Conservation (phyloP, 2,888 invertebrate genomes). For the Drosophila kuntzei region DNA sequence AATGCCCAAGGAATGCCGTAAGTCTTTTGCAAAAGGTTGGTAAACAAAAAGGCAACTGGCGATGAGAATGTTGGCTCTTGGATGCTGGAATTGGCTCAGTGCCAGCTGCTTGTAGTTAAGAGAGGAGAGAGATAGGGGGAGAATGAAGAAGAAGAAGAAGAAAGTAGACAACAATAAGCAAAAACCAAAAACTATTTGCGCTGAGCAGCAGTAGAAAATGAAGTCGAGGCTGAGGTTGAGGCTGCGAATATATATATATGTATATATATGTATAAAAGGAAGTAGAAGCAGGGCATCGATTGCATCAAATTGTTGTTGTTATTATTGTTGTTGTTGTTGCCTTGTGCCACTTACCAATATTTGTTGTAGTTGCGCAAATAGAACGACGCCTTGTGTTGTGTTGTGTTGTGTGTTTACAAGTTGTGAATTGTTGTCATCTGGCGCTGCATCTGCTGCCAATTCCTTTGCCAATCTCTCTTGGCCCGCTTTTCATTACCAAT, state of each 20-base stretch:
- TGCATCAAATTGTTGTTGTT: conserved; percentile 31
- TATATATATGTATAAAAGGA: conserved; percentile 7
- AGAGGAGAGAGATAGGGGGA: too few species aligned
- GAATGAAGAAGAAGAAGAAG: not conserved
- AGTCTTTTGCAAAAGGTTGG: conserved; percentile 58
- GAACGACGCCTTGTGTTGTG: conserved; percentile 51
- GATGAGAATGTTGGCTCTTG: conserved; percentile 19
- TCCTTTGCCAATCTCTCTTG: conserved; percentile 51
- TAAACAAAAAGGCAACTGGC: conserved; percentile 61
- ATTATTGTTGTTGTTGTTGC: conserved; percentile 49
- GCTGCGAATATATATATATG: conserved; percentile 1
- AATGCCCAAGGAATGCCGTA: conserved; percentile 40
- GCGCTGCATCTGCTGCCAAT: conserved; percentile 58
- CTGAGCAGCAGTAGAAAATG: conserved; percentile 60
- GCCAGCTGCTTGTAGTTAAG: conserved; percentile 62
- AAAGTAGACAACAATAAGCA: conserved; percentile 53
- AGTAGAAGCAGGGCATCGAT: conserved; percentile 60
- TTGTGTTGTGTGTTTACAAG: conserved; percentile 65
- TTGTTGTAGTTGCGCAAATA: conserved; percentile 63
- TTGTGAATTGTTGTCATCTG: conserved; percentile 79
- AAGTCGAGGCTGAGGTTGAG: conserved; percentile 47
- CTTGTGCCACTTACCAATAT: conserved; percentile 71
- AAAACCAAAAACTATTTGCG: conserved; percentile 77
- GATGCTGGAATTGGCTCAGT: conserved; percentile 61
- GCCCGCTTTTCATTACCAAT: conserved; percentile 77